Evolutionary conservation across 2,888 invertebrate genomes (phyloP).

Genomic region (Caprella mutica): DNA sequence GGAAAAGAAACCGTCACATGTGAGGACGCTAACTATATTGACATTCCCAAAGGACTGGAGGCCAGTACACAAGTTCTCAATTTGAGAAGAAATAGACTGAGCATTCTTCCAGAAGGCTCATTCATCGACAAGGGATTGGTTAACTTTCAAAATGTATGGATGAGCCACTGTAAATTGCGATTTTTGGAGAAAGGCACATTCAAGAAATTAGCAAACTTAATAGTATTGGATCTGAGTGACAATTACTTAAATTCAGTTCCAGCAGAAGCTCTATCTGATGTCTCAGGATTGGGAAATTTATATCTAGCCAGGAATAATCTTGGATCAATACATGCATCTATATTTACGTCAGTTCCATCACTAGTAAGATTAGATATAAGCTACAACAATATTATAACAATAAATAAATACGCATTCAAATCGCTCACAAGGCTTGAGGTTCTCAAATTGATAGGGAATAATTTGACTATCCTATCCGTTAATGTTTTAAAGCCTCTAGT

Average conservation of each 20-base stretch:
- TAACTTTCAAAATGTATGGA: conserved; percentile 73
- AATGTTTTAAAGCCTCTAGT: conserved; percentile 59
- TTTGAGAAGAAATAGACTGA: conserved; percentile 74
- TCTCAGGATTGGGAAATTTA: conserved; percentile 66
- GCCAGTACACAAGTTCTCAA: conserved; percentile 82
- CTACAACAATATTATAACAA: conserved; percentile 61
- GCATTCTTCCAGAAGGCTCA: conserved; percentile 66
- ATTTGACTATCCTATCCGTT: conserved; percentile 56
- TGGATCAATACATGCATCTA: conserved; percentile 14
- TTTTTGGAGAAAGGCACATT: conserved; percentile 76
- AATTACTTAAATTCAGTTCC: conserved; percentile 72
- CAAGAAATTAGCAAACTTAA: conserved; percentile 72
- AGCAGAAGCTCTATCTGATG: conserved; percentile 62
- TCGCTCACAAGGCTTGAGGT: conserved; percentile 55
- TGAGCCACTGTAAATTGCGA: conserved; percentile 70
- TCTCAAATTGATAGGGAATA: conserved; percentile 63
- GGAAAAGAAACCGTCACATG: conserved; percentile 84
- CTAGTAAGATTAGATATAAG: conserved; percentile 55
- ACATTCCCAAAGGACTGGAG: conserved; percentile 73
- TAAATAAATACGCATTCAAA: conserved; percentile 65
- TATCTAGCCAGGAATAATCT: conserved; percentile 54
- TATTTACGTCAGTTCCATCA: conserved; percentile 30
- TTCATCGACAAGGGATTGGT: conserved; percentile 68
- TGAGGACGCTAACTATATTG: conserved; percentile 65
- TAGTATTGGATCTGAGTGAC: conserved; percentile 75